phyloP scores from a whole-genome alignment of 2,888 invertebrate species.

The Drosophila maculinotata region DNA sequence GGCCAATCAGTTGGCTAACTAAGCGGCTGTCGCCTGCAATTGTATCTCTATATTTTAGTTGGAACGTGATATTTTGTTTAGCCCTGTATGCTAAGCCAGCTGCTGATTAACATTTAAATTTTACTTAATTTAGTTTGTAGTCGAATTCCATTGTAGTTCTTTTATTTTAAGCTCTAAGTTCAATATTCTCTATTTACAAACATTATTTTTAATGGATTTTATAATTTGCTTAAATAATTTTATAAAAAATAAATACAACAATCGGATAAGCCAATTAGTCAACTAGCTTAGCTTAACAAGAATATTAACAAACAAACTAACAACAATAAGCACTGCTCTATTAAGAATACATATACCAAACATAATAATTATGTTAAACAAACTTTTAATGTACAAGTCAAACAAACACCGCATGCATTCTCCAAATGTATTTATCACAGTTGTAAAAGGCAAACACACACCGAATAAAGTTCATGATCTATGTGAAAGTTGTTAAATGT shows the following conservation, averaged over 20 bases:
- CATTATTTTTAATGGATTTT: constrained; percentile 21
- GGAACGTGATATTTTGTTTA: constrained; percentile 77
- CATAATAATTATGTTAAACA: constrained; percentile 26
- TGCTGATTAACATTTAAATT: constrained; percentile 61
- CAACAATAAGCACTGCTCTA: constrained; percentile 27
- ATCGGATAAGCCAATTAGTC: constrained; percentile 18
- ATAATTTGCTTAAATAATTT: constrained; percentile 38
- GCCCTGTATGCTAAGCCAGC: constrained; percentile 44
- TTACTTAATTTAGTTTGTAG: constrained; percentile 53
- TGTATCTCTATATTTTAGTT: constrained; percentile 63
- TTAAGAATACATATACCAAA: constrained; percentile 13
- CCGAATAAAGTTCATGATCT: constrained; percentile 67
- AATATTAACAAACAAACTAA: constrained; percentile 18
- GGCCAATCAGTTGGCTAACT: constrained; percentile 52
- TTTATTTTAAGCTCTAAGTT: constrained; percentile 30
- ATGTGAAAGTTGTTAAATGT: constrained; percentile 14
- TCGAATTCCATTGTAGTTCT: constrained; percentile 3
- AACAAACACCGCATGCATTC: constrained; percentile 34
- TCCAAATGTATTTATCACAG: constrained; percentile 63
- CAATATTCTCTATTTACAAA: constrained; percentile 18
- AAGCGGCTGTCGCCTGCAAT: constrained; percentile 22
- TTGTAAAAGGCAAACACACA: constrained; percentile 46
- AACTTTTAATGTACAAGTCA: constrained; percentile 52
- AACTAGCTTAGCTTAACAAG: constrained; percentile 32
- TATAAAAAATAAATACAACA: constrained; percentile 16